These are phyloP conservation scores for Euplexia lucipara DNA, from an alignment of 2,888 invertebrate species.

Conservation along the genomic window DNA sequence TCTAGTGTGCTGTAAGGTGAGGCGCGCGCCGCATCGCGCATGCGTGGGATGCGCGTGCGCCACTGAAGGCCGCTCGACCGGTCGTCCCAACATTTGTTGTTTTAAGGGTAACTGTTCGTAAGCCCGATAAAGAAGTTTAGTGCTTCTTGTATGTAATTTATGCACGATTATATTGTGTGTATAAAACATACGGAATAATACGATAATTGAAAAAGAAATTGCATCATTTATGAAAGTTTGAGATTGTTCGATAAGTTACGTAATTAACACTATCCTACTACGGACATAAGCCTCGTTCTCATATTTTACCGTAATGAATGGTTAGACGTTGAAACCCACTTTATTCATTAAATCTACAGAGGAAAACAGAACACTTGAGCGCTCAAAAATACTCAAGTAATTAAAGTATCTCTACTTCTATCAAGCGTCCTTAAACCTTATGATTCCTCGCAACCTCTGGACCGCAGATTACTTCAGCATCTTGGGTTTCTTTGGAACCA, in stretches of 20 bases:
- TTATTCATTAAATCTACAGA: background rate
- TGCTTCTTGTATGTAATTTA: background rate
- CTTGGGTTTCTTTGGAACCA: background rate
- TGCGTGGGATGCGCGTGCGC: slow-evolving; percentile 41
- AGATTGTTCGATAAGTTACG: background rate
- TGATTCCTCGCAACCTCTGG: background rate
- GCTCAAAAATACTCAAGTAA: background rate
- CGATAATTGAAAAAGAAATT: background rate
- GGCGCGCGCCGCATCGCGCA: background rate
- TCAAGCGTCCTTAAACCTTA: background rate
- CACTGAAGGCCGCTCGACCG: slow-evolving; percentile 34
- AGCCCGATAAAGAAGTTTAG: background rate
- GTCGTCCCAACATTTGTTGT: slow-evolving; percentile 41
- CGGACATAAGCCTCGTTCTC: background rate
- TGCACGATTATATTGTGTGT: background rate
- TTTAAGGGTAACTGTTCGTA: slow-evolving; percentile 44
- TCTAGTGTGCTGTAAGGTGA: background rate
- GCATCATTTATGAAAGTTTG: slow-evolving; percentile 1
- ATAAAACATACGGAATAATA: background rate
- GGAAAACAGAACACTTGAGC: background rate
- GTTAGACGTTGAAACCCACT: background rate
- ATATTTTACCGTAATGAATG: background rate
- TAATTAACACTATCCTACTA: slow-evolving; percentile 2
- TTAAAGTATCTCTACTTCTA: background rate
- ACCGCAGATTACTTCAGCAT: background rate